Conservation (phyloP, 2,113 vertebrate genomes). For the Columbina picui region DNA sequence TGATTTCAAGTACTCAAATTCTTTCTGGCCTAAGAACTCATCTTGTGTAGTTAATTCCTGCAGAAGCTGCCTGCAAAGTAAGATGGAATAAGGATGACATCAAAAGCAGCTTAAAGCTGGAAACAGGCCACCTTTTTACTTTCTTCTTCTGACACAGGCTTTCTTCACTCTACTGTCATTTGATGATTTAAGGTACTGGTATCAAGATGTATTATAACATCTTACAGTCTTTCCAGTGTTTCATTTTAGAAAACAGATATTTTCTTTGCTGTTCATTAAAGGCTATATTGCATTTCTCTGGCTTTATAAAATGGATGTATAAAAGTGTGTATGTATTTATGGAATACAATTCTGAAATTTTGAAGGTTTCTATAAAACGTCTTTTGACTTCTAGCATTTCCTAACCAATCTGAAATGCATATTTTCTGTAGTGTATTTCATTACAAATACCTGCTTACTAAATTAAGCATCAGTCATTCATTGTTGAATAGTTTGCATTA, state of each 20-base stretch:
- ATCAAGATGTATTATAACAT: not conserved
- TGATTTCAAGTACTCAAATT: not conserved
- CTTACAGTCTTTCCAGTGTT: not conserved
- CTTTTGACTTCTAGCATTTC: not conserved
- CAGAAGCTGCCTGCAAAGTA: not conserved
- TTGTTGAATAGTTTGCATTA: not conserved
- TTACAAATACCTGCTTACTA: not conserved
- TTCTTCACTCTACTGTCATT: not conserved
- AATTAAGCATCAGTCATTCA: not conserved
- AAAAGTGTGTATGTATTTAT: not conserved
- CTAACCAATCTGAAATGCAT: not conserved
- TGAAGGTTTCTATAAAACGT: not conserved
- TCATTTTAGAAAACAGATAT: not conserved
- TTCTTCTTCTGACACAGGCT: not conserved
- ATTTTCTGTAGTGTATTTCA: not conserved
- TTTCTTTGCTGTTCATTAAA: not conserved
- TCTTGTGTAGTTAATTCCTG: not conserved
- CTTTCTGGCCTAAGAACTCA: not conserved
- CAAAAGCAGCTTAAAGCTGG: not conserved
- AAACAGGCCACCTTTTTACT: not conserved
- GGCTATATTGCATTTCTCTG: not conserved
- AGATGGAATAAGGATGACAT: not conserved
- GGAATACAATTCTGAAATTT: not conserved
- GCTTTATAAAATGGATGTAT: not conserved
- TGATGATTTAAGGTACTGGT: not conserved